Conservation (phyloP, 1,140 invertebrate species). For the Brachionus koreanus region DNA sequence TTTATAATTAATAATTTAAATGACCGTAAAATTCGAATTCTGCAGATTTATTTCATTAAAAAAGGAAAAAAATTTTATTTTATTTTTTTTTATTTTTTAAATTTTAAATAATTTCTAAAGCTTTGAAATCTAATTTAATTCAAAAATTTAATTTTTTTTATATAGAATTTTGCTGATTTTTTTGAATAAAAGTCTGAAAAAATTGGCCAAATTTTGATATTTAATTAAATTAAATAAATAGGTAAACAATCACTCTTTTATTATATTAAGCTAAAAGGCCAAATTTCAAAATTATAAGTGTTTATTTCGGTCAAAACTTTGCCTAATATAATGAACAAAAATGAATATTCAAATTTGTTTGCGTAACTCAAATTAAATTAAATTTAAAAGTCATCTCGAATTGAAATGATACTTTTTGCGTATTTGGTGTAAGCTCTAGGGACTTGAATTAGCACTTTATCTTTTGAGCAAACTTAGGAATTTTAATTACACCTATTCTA, state of each 20-base stretch:
- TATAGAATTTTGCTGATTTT: no score
- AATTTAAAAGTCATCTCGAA: not conserved
- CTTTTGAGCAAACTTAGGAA: not conserved
- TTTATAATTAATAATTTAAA: not conserved
- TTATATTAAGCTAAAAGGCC: no score
- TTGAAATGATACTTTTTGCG: not conserved
- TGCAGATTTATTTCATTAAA: not conserved
- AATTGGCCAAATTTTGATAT: no score
- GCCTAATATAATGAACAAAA: not conserved
- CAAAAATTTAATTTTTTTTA: no score
- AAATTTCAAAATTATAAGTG: no score
- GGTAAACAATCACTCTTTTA: no score
- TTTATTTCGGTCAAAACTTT: no score
- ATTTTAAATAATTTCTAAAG: not conserved
- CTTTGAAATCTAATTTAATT: not conserved
- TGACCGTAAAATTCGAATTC: not conserved
- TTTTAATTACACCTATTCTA: constrained; percentile 12
- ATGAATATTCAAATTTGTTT: not conserved
- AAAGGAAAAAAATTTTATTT: not conserved
- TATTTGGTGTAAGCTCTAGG: not conserved
- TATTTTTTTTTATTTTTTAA: not conserved
- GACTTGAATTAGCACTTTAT: not conserved
- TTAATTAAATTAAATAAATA: no score
- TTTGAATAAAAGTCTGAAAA: no score
- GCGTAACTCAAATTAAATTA: not conserved